These are phyloP conservation scores for Onychostoma macrolepis DNA, from an alignment of 2,113 vertebrate species.

Conservation along the genomic window DNA sequence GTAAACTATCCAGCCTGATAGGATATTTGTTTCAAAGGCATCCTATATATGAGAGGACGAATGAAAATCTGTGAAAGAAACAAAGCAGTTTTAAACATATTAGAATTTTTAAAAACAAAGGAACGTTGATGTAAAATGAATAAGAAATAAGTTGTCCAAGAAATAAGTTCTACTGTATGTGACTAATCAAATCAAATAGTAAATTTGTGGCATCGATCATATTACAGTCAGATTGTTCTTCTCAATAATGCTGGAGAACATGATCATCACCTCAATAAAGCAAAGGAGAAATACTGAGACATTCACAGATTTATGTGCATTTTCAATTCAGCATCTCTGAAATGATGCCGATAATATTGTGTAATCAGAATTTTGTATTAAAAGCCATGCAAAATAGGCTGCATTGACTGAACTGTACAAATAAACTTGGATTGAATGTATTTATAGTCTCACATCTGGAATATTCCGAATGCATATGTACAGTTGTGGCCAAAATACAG, in stretches of 20 bases:
- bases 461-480: too few species aligned
- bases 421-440: background rate
- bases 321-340: background rate
- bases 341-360: background rate
- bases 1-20: background rate
- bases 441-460: too few species aligned
- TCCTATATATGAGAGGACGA: background rate
- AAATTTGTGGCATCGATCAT: too few species aligned
- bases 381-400: background rate
- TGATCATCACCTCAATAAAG: background rate
- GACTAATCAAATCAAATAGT: too few species aligned
- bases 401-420: background rate
- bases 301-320: background rate
- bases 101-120: too few species aligned
- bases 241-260: too few species aligned
- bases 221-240: too few species aligned
- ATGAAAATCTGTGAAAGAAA: background rate
- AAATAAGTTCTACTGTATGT: too few species aligned
- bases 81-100: background rate
- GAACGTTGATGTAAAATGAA: too few species aligned
- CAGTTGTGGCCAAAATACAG: too few species aligned
- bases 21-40: background rate
- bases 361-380: background rate
- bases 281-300: background rate
- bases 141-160: too few species aligned